Percentiles rank a stretch among this genome's conserved stretches.
Evolutionary conservation across 2,888 invertebrate species (phyloP).

Genomic region (Hemithea aestivaria): DNA sequence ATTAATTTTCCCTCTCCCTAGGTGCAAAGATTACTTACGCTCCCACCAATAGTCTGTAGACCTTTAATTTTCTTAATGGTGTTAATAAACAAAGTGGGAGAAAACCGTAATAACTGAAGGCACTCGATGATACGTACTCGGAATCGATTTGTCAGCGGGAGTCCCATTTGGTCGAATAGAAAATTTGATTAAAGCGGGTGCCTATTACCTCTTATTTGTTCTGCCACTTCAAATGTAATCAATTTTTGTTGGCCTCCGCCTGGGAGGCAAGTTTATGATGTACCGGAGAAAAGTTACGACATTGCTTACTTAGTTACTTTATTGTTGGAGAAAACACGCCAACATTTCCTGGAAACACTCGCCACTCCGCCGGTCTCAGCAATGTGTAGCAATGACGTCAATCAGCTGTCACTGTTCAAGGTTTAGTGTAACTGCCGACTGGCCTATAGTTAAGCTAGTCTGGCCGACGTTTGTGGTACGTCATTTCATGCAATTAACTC

Average conservation of each 20-base stretch:
- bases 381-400: slow-evolving; percentile 10
- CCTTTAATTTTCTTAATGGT: slow-evolving; percentile 48
- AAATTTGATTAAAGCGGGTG: slow-evolving; percentile 54
- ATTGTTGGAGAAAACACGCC: slow-evolving; percentile 6
- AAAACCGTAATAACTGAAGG: slow-evolving; percentile 26
- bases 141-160: slow-evolving; percentile 57
- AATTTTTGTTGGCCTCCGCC: slow-evolving; percentile 26
- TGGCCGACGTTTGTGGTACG: slow-evolving; percentile 4
- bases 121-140: slow-evolving; percentile 38
- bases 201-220: slow-evolving; percentile 42
- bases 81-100: slow-evolving; percentile 43
- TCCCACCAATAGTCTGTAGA: slow-evolving; percentile 9
- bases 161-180: slow-evolving; percentile 48
- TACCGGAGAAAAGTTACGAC: slow-evolving; percentile 19
- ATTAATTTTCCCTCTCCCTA: slow-evolving; percentile 16
- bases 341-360: slow-evolving; percentile 7
- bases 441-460: neutral
- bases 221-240: slow-evolving; percentile 36
- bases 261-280: slow-evolving; percentile 20
- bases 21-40: slow-evolving; percentile 17
- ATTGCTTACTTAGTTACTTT: slow-evolving; percentile 15
- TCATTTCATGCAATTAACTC: slow-evolving; percentile 18
- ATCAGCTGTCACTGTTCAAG: slow-evolving; percentile 3
- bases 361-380: slow-evolving; percentile 1
- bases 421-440: slow-evolving; percentile 1